Percentiles rank a stretch among this genome's conserved stretches.
Conservation (phyloP, 1,140 invertebrate genomes). For the Drosophila elegans region DNA sequence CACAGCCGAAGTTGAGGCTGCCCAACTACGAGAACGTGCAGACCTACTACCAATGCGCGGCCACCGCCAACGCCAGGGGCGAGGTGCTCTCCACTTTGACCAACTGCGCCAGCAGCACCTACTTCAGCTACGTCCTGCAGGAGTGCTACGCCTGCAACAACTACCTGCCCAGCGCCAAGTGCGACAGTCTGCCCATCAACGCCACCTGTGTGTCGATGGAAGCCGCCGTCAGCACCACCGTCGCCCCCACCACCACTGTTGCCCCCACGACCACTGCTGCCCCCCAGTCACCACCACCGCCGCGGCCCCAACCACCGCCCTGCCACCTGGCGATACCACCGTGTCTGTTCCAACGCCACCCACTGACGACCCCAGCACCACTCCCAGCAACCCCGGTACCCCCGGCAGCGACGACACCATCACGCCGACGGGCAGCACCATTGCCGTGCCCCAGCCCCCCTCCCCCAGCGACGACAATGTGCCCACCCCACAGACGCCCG, state of each 20-base stretch:
- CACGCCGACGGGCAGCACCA: constrained; percentile 37
- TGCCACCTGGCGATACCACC: not conserved
- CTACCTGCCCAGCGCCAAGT: constrained; percentile 46
- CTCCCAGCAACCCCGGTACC: constrained; percentile 14
- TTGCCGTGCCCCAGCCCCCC: constrained; percentile 51
- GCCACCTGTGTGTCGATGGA: constrained; percentile 19
- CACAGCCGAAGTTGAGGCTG: constrained; percentile 13
- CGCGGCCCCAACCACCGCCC: constrained; percentile 7
- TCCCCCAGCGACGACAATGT: constrained; percentile 40
- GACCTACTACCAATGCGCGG: constrained; percentile 33
- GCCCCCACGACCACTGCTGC: not conserved
- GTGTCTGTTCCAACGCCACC: constrained; percentile 4
- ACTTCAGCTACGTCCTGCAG: constrained; percentile 52
- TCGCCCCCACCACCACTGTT: not conserved
- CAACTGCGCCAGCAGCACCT: not conserved
- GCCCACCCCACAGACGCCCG: constrained; percentile 53
- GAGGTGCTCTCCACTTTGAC: not conserved
- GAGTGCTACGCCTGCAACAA: constrained; percentile 19
- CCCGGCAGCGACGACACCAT: constrained; percentile 5
- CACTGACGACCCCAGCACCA: constrained; percentile 2
- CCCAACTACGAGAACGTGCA: constrained; percentile 55
- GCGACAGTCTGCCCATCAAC: constrained; percentile 7
- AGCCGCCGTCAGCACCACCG: too few relatives aligned
- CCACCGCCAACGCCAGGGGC: not conserved
- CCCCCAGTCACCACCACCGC: not conserved